phyloP scores from a whole-genome alignment of 2,113 vertebrate species.

The Calcarius ornatus region DNA sequence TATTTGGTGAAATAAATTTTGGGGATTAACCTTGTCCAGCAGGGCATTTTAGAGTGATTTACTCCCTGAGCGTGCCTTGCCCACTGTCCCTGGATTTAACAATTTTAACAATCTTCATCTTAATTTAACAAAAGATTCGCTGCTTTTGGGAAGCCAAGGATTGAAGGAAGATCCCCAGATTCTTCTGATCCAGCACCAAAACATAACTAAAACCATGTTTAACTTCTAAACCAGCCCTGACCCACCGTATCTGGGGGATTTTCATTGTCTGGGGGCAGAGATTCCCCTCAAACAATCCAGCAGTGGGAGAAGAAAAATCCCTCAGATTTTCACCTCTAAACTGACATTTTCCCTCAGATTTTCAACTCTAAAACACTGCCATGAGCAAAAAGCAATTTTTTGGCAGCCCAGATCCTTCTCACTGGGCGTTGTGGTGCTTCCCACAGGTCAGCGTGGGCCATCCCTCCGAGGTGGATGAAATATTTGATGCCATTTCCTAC shows the following conservation, averaged over 20 bases:
- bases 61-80: not conserved
- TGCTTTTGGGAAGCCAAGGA: not conserved
- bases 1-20: not conserved
- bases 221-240: not conserved
- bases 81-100: not conserved
- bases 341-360: not conserved
- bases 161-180: not conserved
- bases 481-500: constrained; percentile 98
- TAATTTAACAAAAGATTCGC: not conserved
- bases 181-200: not conserved
- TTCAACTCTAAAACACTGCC: not conserved
- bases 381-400: not conserved
- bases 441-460: constrained; percentile 93
- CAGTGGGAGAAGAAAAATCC: not conserved
- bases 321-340: not conserved
- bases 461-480: constrained; percentile 97
- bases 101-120: not conserved
- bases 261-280: not conserved
- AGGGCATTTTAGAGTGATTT: not conserved
- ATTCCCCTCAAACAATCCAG: not conserved
- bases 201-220: not conserved
- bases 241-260: not conserved
- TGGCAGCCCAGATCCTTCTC: not conserved
- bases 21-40: too few species aligned
- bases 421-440: not conserved